Base-by-base conservation (phyloP, 2,113 vertebrate species). In the Pyxicephalus adspersus region DNA sequence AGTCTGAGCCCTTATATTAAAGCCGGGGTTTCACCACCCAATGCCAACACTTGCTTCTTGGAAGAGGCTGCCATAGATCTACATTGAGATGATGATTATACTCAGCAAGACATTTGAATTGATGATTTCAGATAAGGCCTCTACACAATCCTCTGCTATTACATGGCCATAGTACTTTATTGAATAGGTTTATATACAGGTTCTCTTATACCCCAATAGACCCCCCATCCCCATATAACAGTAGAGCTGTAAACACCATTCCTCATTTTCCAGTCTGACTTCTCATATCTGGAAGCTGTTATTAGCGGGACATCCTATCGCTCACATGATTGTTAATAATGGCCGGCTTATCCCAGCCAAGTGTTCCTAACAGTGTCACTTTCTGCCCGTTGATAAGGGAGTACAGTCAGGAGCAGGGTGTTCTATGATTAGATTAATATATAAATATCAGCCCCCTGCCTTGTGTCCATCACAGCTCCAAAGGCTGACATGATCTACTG, bases 281-380 rank as follows among this genome's bases (percentile, higher is more conserved):
- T 2, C 31, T 28, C n/a, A 50, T 54, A 6, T 19, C 20, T 3
- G 25, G 67, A 25, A 20, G 23, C 5, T 20, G 66, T 18, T 17
- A 23, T 19, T n/a, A 70, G 68, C 51, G 57, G 70, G 20, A 73
- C 54, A 34, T 29, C 4, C 26, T 57, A 73, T 73, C 70, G 22
- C 52, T 73, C 70, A 73, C 70, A 58, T 73, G 70, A 9, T 57
- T 18, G 50, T 8, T 25, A 16, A 51, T 72, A 72, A 72, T 72
- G 51, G 68, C 19, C 13, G n/a, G 25, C 70, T 57, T 73, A 73
- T 73, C 70, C 31, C 1, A 23, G 22, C 25, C 28, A 20, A 28
- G 70, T 73, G 57, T 57, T 73, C 52, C 31, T 29, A 38, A 19
- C 19, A 31, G 18, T 31, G 64, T 18, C 29, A n/a, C 64, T 34